A percentile compares a stretch with the other conserved stretches of the same genome.
These are phyloP conservation scores for Callocephalon fimbriatum DNA, from an alignment of 2,113 vertebrate genomes.

Conservation along the genomic window DNA sequence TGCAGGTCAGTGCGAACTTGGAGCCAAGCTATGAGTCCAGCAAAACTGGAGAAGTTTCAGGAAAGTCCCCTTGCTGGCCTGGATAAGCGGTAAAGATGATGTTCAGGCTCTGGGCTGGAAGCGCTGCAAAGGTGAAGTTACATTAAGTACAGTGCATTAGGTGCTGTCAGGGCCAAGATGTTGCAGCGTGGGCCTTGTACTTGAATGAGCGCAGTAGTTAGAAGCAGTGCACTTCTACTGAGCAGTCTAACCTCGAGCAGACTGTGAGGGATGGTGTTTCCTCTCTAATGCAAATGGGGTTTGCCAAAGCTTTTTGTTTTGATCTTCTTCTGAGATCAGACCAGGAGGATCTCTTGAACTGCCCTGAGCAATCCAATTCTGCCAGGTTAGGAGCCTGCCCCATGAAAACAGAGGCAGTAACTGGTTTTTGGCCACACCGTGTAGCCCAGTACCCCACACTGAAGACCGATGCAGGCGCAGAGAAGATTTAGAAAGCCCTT, in stretches of 20 bases:
- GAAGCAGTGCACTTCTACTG: neutral
- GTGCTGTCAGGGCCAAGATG: neutral
- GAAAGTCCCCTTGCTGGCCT: neutral
- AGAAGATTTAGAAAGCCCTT: neutral
- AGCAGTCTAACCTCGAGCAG: neutral
- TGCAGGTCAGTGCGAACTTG: neutral
- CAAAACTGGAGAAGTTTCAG: neutral
- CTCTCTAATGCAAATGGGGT: too few relatives aligned
- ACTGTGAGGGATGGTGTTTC: neutral
- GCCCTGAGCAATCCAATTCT: neutral
- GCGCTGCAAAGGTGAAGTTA: neutral
- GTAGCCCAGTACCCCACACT: neutral
- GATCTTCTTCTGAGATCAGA: neutral
- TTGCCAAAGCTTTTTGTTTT: neutral
- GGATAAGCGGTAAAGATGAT: neutral
- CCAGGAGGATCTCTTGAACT: neutral
- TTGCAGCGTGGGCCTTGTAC: neutral
- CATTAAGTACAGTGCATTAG: rapidly evolving
- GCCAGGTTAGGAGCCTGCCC: neutral
- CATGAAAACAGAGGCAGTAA: neutral
- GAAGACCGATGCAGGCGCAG: rapidly evolving
- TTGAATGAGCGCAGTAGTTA: neutral
- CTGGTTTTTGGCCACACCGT: neutral
- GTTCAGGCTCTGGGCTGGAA: neutral
- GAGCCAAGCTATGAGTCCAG: neutral